These are phyloP conservation scores for Polia nebulosa DNA, from an alignment of 2,888 invertebrate genomes.

Conservation along the genomic window DNA sequence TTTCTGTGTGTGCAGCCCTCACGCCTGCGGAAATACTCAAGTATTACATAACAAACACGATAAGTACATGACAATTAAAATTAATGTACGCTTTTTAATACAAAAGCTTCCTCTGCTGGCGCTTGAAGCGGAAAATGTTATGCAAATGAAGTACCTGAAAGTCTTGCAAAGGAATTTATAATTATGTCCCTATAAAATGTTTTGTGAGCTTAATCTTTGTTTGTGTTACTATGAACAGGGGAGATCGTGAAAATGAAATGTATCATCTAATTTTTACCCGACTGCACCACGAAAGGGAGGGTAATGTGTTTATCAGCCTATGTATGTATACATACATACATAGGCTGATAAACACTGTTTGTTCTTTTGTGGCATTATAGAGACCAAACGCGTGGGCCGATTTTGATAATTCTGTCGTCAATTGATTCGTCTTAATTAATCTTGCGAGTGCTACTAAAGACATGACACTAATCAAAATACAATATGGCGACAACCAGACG, in stretches of 20 bases:
- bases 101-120: slow-evolving; percentile 23
- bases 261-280: too few relatives aligned
- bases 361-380: too few relatives aligned
- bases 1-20: slow-evolving; percentile 50
- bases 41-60: slow-evolving; percentile 64
- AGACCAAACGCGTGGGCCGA: too few relatives aligned
- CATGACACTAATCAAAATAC: too few relatives aligned
- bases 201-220: not conserved
- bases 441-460: too few relatives aligned
- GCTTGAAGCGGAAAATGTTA: not conserved
- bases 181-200: not conserved
- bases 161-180: not conserved
- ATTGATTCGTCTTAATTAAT: too few relatives aligned
- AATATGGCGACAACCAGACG: too few relatives aligned
- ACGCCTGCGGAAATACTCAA: slow-evolving; percentile 45
- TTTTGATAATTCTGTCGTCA: too few relatives aligned
- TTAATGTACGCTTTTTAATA: slow-evolving; percentile 52
- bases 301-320: too few relatives aligned
- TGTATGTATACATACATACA: too few relatives aligned
- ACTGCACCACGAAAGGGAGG: too few relatives aligned
- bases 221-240: not conserved
- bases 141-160: slow-evolving; percentile 14
- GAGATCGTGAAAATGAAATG: not conserved
- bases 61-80: slow-evolving; percentile 63
- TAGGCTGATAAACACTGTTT: too few relatives aligned